Evolutionary conservation across 2,888 invertebrate genomes (phyloP), one percentile per base, ranked within the genome.

Genomic region (Calliphora vomitoria): DNA sequence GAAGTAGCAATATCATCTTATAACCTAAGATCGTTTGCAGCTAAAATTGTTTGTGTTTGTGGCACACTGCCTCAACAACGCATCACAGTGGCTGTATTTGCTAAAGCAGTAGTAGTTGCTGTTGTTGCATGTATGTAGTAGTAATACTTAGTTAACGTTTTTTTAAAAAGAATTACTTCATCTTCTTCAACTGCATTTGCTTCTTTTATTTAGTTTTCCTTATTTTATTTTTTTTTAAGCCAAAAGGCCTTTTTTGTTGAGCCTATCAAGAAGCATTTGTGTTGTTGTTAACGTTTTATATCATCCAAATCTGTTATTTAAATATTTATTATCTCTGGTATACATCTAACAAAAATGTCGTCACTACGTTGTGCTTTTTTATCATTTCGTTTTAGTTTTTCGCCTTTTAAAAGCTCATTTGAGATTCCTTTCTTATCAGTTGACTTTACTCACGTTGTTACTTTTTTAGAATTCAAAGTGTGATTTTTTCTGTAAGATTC

Each of bases 341-440:
- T 68, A 60, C 18, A 87, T 85, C 87, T 74, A 79, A 79, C 69
- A 74, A 82, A 87, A 87, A 85, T 87, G 87, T 87, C 87, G 68
- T 87, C 87, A 87, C 84, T 87, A 25, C 66, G 76, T 72, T 81
- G 84, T 31, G 68, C 60, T 82, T 18, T 72, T 18, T 72, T 87
- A 87, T 84, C 78, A 84, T 62, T 87, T 74, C 20, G 53, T 18
- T 79, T 58, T 78, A n/a, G 8, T 60, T 71, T 50, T 47, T 53
- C n/a, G 2, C 50, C 8, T 53, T 80, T 68, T 68, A 60, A 82
- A 75, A 53, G 55, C 25, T 25, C n/a, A 38, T 50, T 50, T 50
- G n/a, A 78, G 47, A 78, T 76, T 41, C 18, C 69, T 58, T 1
- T 25, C 50, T 64, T 64, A 83, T 83, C 69, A 71, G 18, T 71